These are phyloP conservation scores for Thinocorus orbignyianus DNA, from an alignment of 2,113 vertebrate genomes.

Conservation along the genomic window DNA sequence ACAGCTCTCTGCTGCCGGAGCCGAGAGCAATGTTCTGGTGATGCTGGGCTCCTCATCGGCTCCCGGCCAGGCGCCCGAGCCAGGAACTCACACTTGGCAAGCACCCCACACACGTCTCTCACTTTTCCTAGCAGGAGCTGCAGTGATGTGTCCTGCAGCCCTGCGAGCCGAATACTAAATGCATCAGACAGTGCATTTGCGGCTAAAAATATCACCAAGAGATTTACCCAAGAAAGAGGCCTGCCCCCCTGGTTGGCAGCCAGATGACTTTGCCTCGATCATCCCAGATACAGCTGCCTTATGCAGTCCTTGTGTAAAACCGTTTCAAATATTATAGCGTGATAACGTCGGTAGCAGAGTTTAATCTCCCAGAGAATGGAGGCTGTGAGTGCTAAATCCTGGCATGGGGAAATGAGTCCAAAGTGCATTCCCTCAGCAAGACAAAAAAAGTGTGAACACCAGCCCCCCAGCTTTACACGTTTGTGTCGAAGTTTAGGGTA, in stretches of 20 bases:
- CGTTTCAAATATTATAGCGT: not conserved
- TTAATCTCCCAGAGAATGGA: not conserved
- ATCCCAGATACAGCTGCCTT: not conserved
- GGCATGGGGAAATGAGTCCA: not conserved
- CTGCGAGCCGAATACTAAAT: not conserved
- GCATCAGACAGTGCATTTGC: conserved; percentile 10
- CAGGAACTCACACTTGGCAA: not conserved
- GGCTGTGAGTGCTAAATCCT: not conserved
- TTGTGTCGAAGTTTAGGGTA: not conserved
- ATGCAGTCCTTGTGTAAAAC: not conserved
- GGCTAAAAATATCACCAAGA: conserved; percentile 2
- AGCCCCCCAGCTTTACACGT: not conserved
- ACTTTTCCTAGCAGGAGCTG: not conserved
- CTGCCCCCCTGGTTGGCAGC: not conserved
- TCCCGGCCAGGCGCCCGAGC: not conserved
- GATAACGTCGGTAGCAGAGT: not conserved
- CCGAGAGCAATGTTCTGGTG: fast-evolving
- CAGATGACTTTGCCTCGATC: not conserved
- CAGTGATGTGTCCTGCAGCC: not conserved
- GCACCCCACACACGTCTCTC: not conserved
- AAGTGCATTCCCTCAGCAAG: not conserved
- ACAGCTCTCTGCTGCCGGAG: fast-evolving
- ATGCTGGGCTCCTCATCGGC: fast-evolving
- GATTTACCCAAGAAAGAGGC: conserved; percentile 7
- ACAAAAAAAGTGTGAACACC: not conserved